Base-by-base conservation (phyloP, 2,888 invertebrate genomes). In the Hetaerina titia region DNA sequence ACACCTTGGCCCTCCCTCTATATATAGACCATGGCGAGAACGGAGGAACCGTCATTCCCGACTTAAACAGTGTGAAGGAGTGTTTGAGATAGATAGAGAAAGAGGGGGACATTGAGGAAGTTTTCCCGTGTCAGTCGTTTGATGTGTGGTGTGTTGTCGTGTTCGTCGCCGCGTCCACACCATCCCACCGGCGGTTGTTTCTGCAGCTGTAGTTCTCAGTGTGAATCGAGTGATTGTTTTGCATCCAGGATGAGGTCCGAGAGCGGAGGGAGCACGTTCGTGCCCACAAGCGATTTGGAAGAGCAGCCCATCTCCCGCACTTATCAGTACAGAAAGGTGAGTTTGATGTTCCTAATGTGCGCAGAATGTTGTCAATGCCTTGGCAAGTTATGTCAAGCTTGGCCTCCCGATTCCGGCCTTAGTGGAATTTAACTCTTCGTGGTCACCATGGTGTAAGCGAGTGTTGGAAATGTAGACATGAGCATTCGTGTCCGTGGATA, bases 241-340 rank as follows among this genome's bases (percentile, higher is more conserved):
- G 69, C 69, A 69, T 69, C 69, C 60, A 90, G n/a, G 63, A 92
- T 92, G 92, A 92, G 94, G n/a, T 60, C 92, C 19, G 92, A 69
- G 45, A 57, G 56, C 45, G 57, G 22, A 2, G 87, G 25, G 58
- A 58, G 57, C 58, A 60, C 81, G 22, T 88, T 87, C 63, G 94
- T 25, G 31, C 60, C 88, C 87, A 25, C 60, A 31, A 87, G 88
- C 25, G 96, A 96, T n/a, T 96, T 96, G 95, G 96, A 96, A 60
- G 96, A 96, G 95, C 96, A 96, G 95, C 96, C 97, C 69, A 96
- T 97, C 95, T 96, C 96, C 87, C 96, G 97, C 96, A 97, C 97
- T 45, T 96, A 96, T 96, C 97, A 97, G 95, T 97, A 97, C 95
- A 96, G 96, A 96, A 97, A 97, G 96, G 97, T 97, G 96, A 96